Evolutionary conservation across 2,797 vertebrate species (phyloP).

Genomic region (Tapera naevia): DNA sequence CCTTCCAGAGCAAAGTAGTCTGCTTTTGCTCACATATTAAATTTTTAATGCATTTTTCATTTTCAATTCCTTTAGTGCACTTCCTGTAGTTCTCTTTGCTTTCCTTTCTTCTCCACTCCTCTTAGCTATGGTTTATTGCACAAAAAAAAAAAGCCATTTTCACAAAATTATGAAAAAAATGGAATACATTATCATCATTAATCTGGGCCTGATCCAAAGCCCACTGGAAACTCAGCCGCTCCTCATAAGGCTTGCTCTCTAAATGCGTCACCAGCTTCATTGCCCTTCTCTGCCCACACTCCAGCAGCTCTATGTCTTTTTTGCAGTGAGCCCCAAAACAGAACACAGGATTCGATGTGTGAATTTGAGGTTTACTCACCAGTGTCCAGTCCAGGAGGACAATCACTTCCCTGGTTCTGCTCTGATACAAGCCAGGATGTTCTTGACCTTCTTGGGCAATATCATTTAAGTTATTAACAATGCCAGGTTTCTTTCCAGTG

Average conservation of each 20-base stretch:
- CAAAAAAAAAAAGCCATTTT: conserved; percentile 11
- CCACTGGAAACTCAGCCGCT: neutral
- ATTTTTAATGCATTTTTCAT: conserved; percentile 69
- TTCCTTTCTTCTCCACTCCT: neutral
- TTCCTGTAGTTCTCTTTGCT: conserved; percentile 32
- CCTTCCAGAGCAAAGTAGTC: conserved; percentile 38
- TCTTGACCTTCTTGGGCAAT: neutral
- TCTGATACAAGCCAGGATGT: too few species aligned
- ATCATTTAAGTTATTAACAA: neutral
- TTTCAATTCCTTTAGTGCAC: conserved; percentile 56
- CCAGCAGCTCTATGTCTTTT: too few species aligned
- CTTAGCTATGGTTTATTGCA: neutral
- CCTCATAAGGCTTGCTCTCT: too few species aligned
- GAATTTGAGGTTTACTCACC: too few species aligned
- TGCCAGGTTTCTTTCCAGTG: neutral
- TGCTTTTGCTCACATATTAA: conserved; percentile 41
- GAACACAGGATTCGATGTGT: too few species aligned
- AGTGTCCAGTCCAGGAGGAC: too few species aligned
- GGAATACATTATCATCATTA: neutral
- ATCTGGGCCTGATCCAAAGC: conserved; percentile 5
- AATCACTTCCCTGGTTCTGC: too few species aligned
- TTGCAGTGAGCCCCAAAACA: too few species aligned
- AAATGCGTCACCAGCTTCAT: too few species aligned
- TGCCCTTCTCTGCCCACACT: too few species aligned
- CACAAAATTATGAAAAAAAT: neutral